Evolutionary conservation across 2,888 invertebrate genomes (phyloP), one percentile per base, ranked within the genome.

Genomic region (Bursaphelenchus okinawaensis): DNA sequence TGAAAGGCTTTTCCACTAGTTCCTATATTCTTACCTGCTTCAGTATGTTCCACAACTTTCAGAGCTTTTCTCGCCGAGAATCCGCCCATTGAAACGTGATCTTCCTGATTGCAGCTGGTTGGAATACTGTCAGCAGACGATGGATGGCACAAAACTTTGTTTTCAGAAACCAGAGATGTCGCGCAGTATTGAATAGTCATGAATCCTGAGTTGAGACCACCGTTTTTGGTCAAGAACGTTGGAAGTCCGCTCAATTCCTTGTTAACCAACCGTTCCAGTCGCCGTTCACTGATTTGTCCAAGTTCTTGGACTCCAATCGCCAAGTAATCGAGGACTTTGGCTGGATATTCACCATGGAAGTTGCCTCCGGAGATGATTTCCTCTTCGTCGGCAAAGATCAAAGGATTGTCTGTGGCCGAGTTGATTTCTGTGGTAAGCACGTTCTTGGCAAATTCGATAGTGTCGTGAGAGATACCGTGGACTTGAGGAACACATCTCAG

Each of bases 11-110:
- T n/a, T n/a, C n/a, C n/a, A n/a, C 40, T 40, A 40, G n/a, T 23
- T 24, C 4, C 9, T 19, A 19, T 52, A 20, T 4, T 27, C 50
- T 52, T 64, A 85, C 85, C 85, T 66, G 84, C 83, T 76, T 86
- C 86, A 1, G 86, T 85, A 67, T 86, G 84, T 71, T 84, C 84
- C 1, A 85, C 83, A 24, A 88, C 87, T 70, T 84, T 84, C 23
- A 89, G 83, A 12, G 87, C 86, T 82, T 89, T 89, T 68, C 88
- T 81, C 1, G 88, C 88, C 0, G 88, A 84, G 80, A 87, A 89
- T 9, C 88, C 88, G 19, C 88, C 89, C 89, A 89, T 89, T 9
- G 88, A 88, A 52, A 89, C 89, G 81, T 89, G 89, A 81, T 89
- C 89, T 80, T 89, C 89, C 27, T 88, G 88, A 9, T 87, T 88